Conservation (phyloP, 2,888 invertebrate genomes). For the Camponotus fellah region DNA sequence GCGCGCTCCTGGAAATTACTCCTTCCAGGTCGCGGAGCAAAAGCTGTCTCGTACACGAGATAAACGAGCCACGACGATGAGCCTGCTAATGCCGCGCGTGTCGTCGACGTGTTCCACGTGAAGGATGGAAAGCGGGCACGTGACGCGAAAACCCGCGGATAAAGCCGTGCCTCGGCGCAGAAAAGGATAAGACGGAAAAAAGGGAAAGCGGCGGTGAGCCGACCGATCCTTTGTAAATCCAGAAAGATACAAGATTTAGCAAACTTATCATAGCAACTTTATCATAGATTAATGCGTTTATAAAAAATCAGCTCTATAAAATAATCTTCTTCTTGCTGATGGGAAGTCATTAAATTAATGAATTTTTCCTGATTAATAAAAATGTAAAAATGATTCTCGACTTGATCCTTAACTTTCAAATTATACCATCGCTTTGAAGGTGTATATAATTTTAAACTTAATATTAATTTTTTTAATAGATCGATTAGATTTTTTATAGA, state of each 20-base stretch:
- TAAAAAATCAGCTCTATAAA: too few species aligned
- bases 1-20: constrained; percentile 37
- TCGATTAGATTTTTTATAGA: too few species aligned
- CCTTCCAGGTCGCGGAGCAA: constrained; percentile 43
- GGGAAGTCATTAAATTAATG: neutral
- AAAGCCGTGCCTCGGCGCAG: neutral
- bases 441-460: too few species aligned
- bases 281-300: neutral
- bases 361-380: neutral
- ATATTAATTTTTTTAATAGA: neutral
- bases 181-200: neutral
- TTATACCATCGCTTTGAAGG: neutral
- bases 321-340: neutral
- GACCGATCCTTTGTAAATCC: constrained; percentile 8
- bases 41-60: constrained; percentile 46
- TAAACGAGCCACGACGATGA: constrained; percentile 52
- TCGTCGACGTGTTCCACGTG: constrained; percentile 44
- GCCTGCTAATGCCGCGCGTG: constrained; percentile 42
- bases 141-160: constrained; percentile 44
- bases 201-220: neutral
- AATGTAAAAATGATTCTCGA: neutral
- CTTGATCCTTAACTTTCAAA: neutral
- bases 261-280: too few species aligned
- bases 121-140: constrained; percentile 38
- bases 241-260: neutral